Evolutionary conservation across 2,888 invertebrate species (phyloP).

Genomic region (Drosophila flavopinicola): DNA sequence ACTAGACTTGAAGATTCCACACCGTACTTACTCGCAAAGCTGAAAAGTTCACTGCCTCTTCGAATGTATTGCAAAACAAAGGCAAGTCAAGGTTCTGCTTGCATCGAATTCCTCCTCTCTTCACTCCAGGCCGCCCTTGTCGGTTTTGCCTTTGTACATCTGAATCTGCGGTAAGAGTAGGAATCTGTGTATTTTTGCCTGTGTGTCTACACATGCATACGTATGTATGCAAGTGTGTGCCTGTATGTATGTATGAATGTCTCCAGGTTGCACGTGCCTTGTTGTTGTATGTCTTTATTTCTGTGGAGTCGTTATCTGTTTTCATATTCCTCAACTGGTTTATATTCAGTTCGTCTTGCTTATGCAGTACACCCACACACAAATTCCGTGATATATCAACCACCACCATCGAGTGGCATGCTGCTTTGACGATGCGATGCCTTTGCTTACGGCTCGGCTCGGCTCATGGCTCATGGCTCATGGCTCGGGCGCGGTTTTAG

Average conservation of each 20-base stretch:
- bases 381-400: constrained; percentile 79
- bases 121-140: constrained; percentile 1
- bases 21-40: constrained; percentile 23
- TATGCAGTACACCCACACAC: constrained; percentile 76
- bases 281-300: constrained; percentile 76
- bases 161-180: constrained; percentile 39
- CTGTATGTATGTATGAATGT: constrained; percentile 21
- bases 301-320: constrained; percentile 69
- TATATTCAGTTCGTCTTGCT: constrained; percentile 65
- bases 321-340: constrained; percentile 79
- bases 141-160: constrained; percentile 26
- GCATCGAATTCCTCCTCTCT: constrained; percentile 19
- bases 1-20: constrained; percentile 8
- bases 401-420: constrained; percentile 71
- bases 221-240: background rate
- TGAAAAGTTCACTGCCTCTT: constrained; percentile 68
- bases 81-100: constrained; percentile 69
- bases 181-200: constrained; percentile 14
- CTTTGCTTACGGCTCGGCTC: constrained; percentile 10
- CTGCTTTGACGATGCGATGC: constrained; percentile 33
- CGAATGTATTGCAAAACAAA: constrained; percentile 58
- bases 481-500: constrained; percentile 3
- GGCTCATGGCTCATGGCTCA: background rate
- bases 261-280: constrained; percentile 60
- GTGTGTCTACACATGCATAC: background rate